phyloP scores from a whole-genome alignment of 2,888 invertebrate species.

The Oxytorus armatus region DNA sequence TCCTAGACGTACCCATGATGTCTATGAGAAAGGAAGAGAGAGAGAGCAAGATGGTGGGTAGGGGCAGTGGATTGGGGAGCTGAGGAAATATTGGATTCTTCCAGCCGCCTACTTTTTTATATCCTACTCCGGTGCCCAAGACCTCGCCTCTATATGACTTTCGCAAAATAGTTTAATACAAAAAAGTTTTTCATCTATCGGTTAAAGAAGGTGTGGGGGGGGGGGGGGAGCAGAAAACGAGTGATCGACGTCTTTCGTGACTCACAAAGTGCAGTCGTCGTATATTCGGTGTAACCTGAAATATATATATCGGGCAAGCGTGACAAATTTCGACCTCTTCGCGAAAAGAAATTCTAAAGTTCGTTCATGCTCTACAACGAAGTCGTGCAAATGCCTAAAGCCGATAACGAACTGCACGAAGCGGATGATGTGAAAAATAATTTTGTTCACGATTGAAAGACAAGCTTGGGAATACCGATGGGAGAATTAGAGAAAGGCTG shows the following conservation, averaged over 20 bases:
- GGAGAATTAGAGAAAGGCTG: not conserved
- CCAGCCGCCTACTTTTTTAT: constrained; percentile 1
- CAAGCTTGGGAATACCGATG: not conserved
- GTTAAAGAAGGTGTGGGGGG: not conserved
- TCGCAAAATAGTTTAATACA: constrained; percentile 52
- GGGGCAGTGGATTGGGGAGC: not conserved
- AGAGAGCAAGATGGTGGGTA: not conserved
- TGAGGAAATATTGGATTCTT: constrained; percentile 50
- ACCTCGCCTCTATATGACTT: constrained; percentile 13
- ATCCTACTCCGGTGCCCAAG: not conserved
- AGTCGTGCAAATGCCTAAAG: too few species aligned
- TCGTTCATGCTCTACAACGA: constrained; percentile 18
- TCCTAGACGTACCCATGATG: constrained; percentile 60
- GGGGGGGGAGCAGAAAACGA: not conserved
- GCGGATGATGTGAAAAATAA: too few species aligned
- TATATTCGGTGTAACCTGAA: constrained; percentile 44
- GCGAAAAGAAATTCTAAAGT: constrained; percentile 23
- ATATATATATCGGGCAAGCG: constrained; percentile 20
- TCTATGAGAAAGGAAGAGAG: constrained; percentile 53
- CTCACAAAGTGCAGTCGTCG: constrained; percentile 30
- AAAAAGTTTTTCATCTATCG: constrained; percentile 35
- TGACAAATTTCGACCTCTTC: constrained; percentile 22
- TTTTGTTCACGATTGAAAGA: too few species aligned
- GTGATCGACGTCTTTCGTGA: constrained; percentile 27
- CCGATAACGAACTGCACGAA: too few species aligned